Evolutionary conservation across 2,888 invertebrate species (phyloP), one percentile per base, ranked within the genome.

Genomic region (Craniophora ligustri): DNA sequence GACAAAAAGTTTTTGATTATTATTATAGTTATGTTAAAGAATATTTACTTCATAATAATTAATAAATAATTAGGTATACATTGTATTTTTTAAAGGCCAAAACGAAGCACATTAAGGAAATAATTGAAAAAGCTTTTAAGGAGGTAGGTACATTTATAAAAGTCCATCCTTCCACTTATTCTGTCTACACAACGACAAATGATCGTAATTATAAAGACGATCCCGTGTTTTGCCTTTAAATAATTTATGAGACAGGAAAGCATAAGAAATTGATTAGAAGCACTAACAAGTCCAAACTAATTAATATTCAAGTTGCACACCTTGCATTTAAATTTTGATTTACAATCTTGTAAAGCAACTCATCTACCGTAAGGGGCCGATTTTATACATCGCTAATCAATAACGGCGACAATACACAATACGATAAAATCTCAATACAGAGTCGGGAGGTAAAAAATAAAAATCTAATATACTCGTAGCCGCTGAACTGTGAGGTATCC

Each of bases 321-420:
- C 54, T 48, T 66, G 67, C 60, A 66, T 66, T 64, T 60, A 36
- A 62, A 62, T 62, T 50, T 62, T 50, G 59, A 63, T 63, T 64
- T 58, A 47, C 13, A 42, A 64, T 51, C 64, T 64, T 51, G 48
- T 49, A 55, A 46, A 36, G 21, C 13, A 39, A 38, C 50, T 45
- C 13, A 44, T 34, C 45, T 26, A 46, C 16, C 30, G 38, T 16
- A 10, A 26, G 14, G 14, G 47, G 45, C 54, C 60, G 28, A n/a
- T 48, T 59, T 42, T 41, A 19, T 5, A 46, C 31, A 30, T 26
- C 15, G 7, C 21, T 54, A 45, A 40, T 48, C 36, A 39, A 46
- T 34, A n/a, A n/a, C n/a, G n/a, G n/a, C 5, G 10, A 47, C 5
- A 40, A 19, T 1, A 30, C 26, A 16, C 11, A 36, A 41, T 11